Evolutionary conservation across 2,797 vertebrate genomes (phyloP), one percentile per base, ranked within the genome.

Genomic region (Capromys pilorides): DNA sequence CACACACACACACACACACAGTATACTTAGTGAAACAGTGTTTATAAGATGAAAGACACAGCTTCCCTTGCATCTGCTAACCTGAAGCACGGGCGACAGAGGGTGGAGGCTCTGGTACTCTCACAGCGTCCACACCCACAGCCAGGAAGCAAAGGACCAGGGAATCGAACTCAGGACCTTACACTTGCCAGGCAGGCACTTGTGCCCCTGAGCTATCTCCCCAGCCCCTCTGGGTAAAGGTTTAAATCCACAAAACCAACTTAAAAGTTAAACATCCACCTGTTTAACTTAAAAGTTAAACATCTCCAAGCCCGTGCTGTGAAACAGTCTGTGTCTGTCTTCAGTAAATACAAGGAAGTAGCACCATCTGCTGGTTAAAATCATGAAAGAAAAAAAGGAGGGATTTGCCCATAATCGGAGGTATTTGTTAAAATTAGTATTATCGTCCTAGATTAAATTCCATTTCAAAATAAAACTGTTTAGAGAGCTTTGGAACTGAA

Each of bases 361-460:
- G 86, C 95, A 54, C 95, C 97, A 96, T 92, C 96, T 97, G 88
- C 93, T 97, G 96, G 64, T 83, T 83, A 3, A 90, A 28, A n/a
- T 86, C 54, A 82, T 36, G 36, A 83, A 79, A 90, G 24, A 22
- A 78, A 36, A 71, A 9, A 39, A 24, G n/a, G 31, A 45, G 41
- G 33, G 31, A 85, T 28, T 69, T 49, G 26, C 41, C 18, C 33
- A 4, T 51, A 49, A 45, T 45, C 82, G 51, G n/a, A 73, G 31
- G 45, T 31, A 59, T 66, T 90, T 90, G 22, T 26, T 51, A n/a
- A 66, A 66, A 91, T 39, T 59, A 75, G 45, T 91, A 18, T 82
- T 54, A 45, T 64, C 86, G 22, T 64, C 31, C 39, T 51, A 18
- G 21, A 24, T 39, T 33, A 41, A 57, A 61, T 89, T 90, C 88